Evolutionary conservation across 2,888 invertebrate species (phyloP).

Genomic region (Idaea biselata): DNA sequence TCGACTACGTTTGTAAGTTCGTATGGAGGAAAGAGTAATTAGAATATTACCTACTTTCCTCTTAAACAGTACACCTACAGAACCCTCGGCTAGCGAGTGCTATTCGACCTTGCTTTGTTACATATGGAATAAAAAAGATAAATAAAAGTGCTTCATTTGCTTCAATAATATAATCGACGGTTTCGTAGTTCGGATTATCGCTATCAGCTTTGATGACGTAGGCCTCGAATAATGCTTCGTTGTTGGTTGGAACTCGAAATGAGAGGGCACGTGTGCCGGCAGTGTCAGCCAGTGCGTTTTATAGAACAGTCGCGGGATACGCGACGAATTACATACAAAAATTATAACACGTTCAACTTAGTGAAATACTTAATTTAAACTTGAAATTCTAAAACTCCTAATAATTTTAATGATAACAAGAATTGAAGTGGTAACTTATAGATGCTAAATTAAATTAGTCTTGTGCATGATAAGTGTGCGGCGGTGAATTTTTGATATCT

Average conservation of each 20-base stretch:
- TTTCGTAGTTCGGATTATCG: not conserved
- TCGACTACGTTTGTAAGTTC: too few species aligned
- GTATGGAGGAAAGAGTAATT: too few species aligned
- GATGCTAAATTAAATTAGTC: not conserved
- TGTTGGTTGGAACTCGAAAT: not conserved
- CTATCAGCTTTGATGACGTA: not conserved
- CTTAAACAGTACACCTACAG: too few species aligned
- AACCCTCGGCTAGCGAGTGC: too few species aligned
- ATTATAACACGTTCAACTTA: not conserved
- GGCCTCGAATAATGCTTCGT: not conserved
- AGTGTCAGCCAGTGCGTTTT: conserved; percentile 1
- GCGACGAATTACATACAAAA: not conserved
- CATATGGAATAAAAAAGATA: too few species aligned
- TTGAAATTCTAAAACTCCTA: not conserved
- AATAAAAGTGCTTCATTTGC: not conserved
- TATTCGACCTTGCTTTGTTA: too few species aligned
- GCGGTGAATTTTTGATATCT: not conserved
- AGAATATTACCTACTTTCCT: too few species aligned
- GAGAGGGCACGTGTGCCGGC: not conserved
- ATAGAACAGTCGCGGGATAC: not conserved
- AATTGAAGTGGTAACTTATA: not conserved
- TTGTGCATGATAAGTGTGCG: not conserved
- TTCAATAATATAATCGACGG: not conserved
- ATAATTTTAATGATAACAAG: not conserved
- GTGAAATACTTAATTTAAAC: not conserved